Evolutionary conservation across 2,888 invertebrate species (phyloP), one percentile per base, ranked within the genome.

Genomic region (Trachelus tabidus): DNA sequence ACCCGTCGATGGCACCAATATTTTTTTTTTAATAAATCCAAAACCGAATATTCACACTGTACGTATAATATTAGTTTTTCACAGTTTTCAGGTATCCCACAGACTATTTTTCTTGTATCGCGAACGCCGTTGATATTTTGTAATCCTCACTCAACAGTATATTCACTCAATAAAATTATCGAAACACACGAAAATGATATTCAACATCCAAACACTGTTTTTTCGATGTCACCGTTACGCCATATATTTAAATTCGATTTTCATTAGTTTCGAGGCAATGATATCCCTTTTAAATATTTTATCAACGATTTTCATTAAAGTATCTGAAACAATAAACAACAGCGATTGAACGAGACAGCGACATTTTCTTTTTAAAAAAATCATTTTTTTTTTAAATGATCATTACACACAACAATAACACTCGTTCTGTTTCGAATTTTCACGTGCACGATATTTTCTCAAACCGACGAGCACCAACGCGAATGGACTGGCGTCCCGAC

Each of bases 301-400:
- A 6, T 56, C 23, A 6, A 56, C 4, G 6, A 23, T 56, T 6
- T 15, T 1, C 23, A 56, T 56, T 56, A 23, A 56, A 56, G 9
- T 9, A 56, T 23, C 40, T 56, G 15, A 23, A 56, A 15, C 9
- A 23, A 6, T 0, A 56, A 56, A 56, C 9, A 56, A 56, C 9
- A 23, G 23, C 40, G 40, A 56, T 56, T 56, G 0, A 56, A 56
- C 77, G 83, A 90, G 91, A 83, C 90, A 90, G 80, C 91, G 90
- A 82, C 90, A 91, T 87, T 91, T 91, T 80, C 90, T 89, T 83
- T 91, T 91, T 78, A 90, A 87, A 83, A 90, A 91, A 83, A 84
- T 85, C 91, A 91, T 91, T 83, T 86, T 88, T 86, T 88, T 74
- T 15, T 34, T 4, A 23, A 23, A 23, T 6, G 6, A 56, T 56